Conservation (phyloP, 2,113 vertebrate genomes). For the Passer montanus region DNA sequence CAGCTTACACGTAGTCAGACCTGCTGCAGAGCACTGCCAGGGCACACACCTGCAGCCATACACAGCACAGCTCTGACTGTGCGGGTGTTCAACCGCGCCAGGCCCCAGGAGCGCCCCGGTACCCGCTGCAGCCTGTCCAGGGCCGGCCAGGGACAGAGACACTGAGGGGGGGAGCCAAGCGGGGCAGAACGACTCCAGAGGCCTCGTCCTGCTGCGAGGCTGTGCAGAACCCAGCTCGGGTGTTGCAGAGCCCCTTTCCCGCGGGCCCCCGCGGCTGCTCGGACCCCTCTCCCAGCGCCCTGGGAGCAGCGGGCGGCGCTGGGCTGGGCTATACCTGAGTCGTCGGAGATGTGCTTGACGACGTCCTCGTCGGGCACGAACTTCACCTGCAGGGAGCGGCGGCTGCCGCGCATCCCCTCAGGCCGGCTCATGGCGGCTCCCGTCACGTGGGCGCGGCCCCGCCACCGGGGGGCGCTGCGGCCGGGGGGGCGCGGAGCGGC, state of each 20-base stretch:
- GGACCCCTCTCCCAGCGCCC: not conserved
- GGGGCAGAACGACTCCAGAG: not conserved
- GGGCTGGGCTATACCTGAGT: conserved; percentile 74
- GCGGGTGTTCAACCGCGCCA: rapidly evolving
- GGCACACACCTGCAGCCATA: not conserved
- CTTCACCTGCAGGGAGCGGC: conserved; percentile 75
- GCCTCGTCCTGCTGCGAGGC: not conserved
- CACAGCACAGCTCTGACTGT: not conserved
- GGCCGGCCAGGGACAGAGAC: not conserved
- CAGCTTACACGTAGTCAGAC: not conserved
- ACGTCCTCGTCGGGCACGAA: conserved; percentile 91
- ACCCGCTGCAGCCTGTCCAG: not conserved
- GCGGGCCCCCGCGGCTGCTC: not conserved
- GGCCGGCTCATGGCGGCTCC: conserved; percentile 71
- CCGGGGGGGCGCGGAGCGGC: not conserved
- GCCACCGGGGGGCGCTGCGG: not conserved
- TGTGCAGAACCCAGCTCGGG: not conserved
- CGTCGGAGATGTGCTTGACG: conserved; percentile 88
- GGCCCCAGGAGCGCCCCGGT: not conserved
- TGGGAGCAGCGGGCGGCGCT: not conserved
- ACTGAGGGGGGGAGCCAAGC: not conserved
- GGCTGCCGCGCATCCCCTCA: not conserved
- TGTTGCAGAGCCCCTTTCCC: not conserved
- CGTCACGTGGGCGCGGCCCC: not conserved
- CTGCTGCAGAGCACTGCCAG: rapidly evolving